phyloP scores from a whole-genome alignment of 2,797 vertebrate genomes.

The Periophthalmus magnuspinnatus region DNA sequence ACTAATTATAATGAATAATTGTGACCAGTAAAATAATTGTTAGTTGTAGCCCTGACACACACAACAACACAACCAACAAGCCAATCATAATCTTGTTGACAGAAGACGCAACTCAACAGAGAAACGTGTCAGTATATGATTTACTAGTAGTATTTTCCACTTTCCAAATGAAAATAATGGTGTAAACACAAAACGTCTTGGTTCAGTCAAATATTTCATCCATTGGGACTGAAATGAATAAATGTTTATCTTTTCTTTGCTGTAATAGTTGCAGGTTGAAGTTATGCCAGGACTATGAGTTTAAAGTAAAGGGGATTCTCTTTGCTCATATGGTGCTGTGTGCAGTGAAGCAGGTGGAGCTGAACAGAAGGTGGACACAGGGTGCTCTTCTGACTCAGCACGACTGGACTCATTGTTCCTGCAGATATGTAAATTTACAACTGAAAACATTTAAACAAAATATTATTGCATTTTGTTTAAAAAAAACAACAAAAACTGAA shows the following conservation, averaged over 20 bases:
- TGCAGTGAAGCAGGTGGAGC: slow-evolving; percentile 13
- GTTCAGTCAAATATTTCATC: too few species aligned
- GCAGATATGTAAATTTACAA: slow-evolving; percentile 33
- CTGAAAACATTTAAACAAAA: not conserved
- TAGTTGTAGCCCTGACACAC: too few species aligned
- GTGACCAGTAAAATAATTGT: too few species aligned
- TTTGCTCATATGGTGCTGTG: not conserved
- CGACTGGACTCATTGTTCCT: slow-evolving; percentile 33
- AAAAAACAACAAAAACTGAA: not conserved
- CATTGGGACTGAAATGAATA: not conserved
- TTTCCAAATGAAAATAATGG: too few species aligned
- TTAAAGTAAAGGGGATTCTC: not conserved
- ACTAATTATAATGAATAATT: too few species aligned
- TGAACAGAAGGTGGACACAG: slow-evolving; percentile 62
- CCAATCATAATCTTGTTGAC: too few species aligned
- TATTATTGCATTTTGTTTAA: not conserved
- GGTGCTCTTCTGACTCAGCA: slow-evolving; percentile 56
- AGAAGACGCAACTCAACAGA: too few species aligned
- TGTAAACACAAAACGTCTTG: too few species aligned
- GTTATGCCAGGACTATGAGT: not conserved
- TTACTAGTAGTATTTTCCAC: too few species aligned
- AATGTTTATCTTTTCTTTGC: not conserved
- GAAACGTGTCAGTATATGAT: too few species aligned
- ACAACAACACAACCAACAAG: too few species aligned
- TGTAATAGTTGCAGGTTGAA: not conserved